Conservation (phyloP, 2,113 vertebrate species). For the Chaetodon auriga region DNA sequence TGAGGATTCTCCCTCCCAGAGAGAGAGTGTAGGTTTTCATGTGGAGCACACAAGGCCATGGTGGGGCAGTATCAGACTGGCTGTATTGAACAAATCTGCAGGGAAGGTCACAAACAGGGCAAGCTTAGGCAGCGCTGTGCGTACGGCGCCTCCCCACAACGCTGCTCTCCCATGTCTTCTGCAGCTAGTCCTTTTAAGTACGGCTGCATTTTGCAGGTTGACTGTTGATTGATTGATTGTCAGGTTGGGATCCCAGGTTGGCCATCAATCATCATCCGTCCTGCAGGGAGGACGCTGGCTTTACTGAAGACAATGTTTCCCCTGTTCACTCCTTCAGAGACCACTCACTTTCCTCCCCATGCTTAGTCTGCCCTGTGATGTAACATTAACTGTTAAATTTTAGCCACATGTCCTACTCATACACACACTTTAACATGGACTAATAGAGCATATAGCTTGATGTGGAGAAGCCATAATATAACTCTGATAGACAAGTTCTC, state of each 20-base stretch:
- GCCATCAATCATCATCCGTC: conserved; percentile 70
- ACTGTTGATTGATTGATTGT: conserved; percentile 71
- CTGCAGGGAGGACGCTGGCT: conserved; percentile 32
- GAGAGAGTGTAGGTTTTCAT: conserved; percentile 28
- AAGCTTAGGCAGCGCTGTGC: conserved; percentile 19
- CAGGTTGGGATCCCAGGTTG: conserved; percentile 61
- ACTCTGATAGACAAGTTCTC: background rate
- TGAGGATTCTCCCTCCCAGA: conserved; percentile 10
- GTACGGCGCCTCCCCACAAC: conserved; percentile 23
- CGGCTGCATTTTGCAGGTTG: conserved; percentile 10
- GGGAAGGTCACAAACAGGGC: conserved; percentile 44
- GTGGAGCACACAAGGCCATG: conserved; percentile 13
- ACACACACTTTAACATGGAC: background rate
- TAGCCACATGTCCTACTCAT: background rate
- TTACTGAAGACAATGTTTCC: conserved; percentile 1
- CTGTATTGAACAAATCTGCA: conserved; percentile 53
- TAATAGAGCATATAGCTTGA: conserved; percentile 1
- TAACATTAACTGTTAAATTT: conserved; percentile 16
- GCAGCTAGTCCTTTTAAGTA: conserved; percentile 36
- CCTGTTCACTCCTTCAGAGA: background rate
- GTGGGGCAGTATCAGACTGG: conserved; percentile 24
- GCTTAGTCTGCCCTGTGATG: background rate
- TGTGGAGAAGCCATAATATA: background rate
- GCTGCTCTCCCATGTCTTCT: conserved; percentile 20
- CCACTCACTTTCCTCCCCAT: background rate